These are phyloP conservation scores for Eristalis pertinax DNA, from an alignment of 2,888 invertebrate genomes.

Conservation along the genomic window DNA sequence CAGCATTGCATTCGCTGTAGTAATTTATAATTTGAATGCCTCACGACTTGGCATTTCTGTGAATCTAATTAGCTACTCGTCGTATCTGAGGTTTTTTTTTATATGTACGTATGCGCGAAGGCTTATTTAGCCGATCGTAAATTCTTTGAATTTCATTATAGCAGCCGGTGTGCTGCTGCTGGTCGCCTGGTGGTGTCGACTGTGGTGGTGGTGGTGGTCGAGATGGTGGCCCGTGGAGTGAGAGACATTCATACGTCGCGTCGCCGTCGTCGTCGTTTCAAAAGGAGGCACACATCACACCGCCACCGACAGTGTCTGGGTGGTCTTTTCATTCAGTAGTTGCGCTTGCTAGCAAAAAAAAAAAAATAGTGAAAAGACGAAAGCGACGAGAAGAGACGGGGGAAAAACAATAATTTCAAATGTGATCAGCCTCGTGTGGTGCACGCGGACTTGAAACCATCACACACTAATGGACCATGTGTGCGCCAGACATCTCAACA, in stretches of 20 bases:
- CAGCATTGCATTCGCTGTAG: constrained; percentile 52
- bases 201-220: neutral
- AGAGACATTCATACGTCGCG: neutral
- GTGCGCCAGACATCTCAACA: constrained; percentile 50
- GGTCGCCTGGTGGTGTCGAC: neutral
- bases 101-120: constrained; percentile 37
- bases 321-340: constrained; percentile 58
- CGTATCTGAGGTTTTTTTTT: neutral
- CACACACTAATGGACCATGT: constrained; percentile 44
- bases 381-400: neutral
- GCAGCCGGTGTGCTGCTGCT: neutral
- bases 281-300: constrained; percentile 12
- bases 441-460: constrained; percentile 21
- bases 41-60: constrained; percentile 17
- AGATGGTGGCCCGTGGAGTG: constrained; percentile 29
- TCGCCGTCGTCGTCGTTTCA: neutral
- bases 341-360: too few species aligned
- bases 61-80: constrained; percentile 29
- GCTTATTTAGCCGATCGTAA: constrained; percentile 61
- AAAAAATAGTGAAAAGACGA: constrained; percentile 16
- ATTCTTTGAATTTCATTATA: constrained; percentile 3
- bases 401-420: neutral
- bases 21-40: constrained; percentile 63
- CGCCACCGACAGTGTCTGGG: constrained; percentile 38
- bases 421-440: constrained; percentile 9